Evolutionary conservation across 2,888 invertebrate species (phyloP).

Genomic region (Coleophora deauratella): DNA sequence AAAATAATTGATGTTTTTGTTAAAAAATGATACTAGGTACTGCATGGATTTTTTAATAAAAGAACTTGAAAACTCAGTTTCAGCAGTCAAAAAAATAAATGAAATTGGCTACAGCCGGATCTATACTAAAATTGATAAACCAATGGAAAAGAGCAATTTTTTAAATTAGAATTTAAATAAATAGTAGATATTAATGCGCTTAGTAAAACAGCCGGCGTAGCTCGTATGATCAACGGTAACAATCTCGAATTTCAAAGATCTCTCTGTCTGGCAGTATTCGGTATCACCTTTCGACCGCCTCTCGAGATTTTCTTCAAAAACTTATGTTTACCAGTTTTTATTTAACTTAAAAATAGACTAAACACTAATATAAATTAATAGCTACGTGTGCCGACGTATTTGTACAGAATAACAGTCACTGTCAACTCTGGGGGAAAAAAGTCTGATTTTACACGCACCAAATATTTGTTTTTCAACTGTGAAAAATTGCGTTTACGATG

Average conservation of each 20-base stretch:
- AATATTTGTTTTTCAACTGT: conserved; percentile 64
- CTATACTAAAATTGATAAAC: no score
- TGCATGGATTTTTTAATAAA: no score
- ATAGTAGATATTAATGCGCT: no score
- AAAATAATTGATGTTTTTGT: no score
- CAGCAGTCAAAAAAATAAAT: no score
- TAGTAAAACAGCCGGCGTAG: not conserved
- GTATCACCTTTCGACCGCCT: conserved; percentile 24
- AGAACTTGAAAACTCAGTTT: no score
- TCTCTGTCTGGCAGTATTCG: conserved; percentile 13
- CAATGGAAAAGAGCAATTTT: no score
- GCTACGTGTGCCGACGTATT: conserved; percentile 32
- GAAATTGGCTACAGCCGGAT: no score
- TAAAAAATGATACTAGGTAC: no score
- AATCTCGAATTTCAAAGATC: conserved; percentile 52
- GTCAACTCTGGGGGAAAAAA: conserved; percentile 27
- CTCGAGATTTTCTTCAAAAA: not conserved
- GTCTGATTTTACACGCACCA: conserved; percentile 44
- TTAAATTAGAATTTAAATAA: no score
- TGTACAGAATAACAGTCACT: conserved; percentile 19
- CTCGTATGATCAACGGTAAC: conserved; percentile 10
- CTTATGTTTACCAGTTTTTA: no score
- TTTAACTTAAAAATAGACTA: conserved; percentile 36
- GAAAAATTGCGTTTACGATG: conserved; percentile 65
- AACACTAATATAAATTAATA: conserved; percentile 62